Base-by-base conservation (phyloP, 30 jellyfish, hydroid and myxozoan genomes). In the Sanderia malayensis region DNA sequence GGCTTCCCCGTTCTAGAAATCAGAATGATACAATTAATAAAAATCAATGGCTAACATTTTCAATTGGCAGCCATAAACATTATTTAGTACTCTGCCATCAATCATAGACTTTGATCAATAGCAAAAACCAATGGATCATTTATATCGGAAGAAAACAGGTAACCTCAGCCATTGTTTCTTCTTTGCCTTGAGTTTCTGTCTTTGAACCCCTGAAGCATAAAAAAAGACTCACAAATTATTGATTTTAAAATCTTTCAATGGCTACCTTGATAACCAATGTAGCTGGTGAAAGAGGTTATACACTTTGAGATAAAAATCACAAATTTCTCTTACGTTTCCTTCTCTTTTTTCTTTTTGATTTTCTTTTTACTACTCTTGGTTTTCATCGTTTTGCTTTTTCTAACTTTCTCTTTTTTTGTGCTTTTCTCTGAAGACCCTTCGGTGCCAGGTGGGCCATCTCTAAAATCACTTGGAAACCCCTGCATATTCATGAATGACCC, bases 401-500 rank as follows among this genome's bases (percentile, higher is more conserved):
- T n/a, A 41, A 15, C 23, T 49, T 7, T 15, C 18, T 49, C 27
- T 49, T 49, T 49, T 8, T 49, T 7, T 49, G 8, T 49, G 2
- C 27, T 18, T 49, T 49, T 15, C 27, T 49, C 27, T 49, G 64
- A 19, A 3, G 64, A 4, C 7, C 25, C 27, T 4, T 9, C 8
- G 8, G 8, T 15, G 15, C 15, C 15, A 9, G 64, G 64, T 4
- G 27, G 23, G 64, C 27, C 64, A 49, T 9, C 46, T 82, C 41
- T 23, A 44, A 74, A 81, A 67, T 78, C 28, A 49, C 78, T 31
- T 18, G 79, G 18, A 63, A 63, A 11, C 79, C 79, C 24, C 79
- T 33, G n/a, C 79, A 66, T 66, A 18, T 66, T 63, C 10, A 37
- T 62, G 1, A 63, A 63, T 41, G 79, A 63, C 3, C 79, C 79